phyloP scores from a whole-genome alignment of 1,140 invertebrate genomes.

The Trypoxylus dichotomus region DNA sequence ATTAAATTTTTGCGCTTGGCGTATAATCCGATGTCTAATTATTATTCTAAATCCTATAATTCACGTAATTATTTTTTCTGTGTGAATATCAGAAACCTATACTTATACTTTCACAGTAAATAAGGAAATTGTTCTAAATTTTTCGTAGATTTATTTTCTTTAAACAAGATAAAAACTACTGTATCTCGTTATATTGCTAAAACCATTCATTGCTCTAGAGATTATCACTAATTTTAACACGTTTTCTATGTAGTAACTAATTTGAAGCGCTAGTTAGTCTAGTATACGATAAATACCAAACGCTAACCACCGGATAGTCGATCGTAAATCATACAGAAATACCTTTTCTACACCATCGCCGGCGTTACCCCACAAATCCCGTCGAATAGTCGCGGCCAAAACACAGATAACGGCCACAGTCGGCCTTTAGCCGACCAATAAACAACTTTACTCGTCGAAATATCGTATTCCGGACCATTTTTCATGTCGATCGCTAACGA shows the following conservation, averaged over 20 bases:
- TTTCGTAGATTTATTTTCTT: no score
- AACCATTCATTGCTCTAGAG: no score
- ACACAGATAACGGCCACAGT: neutral
- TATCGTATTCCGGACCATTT: conserved; percentile 21
- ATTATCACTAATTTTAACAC: neutral
- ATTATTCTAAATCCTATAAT: no score
- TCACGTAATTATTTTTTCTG: no score
- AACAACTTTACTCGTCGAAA: neutral
- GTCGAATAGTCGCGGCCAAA: neutral
- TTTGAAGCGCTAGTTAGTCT: neutral
- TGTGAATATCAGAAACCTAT: no score
- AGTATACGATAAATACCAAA: neutral
- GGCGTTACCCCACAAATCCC: neutral
- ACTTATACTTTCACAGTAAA: no score
- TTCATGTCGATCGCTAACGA: conserved; percentile 11
- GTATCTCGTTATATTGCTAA: no score
- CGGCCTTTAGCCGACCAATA: neutral
- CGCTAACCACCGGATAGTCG: neutral
- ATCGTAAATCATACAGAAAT: conserved; percentile 17
- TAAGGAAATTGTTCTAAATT: no score
- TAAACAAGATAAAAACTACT: no score
- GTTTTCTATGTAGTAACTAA: neutral
- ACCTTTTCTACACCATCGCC: neutral
- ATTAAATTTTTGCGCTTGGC: no score
- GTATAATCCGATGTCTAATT: no score